A percentile compares a stretch with the other conserved stretches of the same genome.
Conservation (phyloP, 2,888 invertebrate species). For the Cetonia aurata region DNA sequence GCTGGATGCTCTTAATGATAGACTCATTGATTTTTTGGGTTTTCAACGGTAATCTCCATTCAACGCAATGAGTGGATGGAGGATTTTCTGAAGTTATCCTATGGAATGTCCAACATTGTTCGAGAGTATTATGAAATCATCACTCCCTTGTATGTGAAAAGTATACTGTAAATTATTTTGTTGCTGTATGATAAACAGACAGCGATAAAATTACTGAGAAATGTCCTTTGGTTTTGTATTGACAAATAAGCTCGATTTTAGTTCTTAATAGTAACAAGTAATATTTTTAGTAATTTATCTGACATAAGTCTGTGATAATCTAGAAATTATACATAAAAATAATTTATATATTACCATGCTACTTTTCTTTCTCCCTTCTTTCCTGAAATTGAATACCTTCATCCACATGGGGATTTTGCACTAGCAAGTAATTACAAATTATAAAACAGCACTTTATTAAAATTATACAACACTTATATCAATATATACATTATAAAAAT, state of each 20-base stretch:
- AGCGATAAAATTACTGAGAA: slow-evolving; percentile 27
- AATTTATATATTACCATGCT: slow-evolving; percentile 44
- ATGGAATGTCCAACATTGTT: slow-evolving; percentile 21
- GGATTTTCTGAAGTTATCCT: slow-evolving; percentile 1
- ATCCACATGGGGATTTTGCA: not conserved
- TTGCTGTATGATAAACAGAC: slow-evolving; percentile 4
- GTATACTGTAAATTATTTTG: slow-evolving; percentile 20
- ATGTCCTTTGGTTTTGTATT: slow-evolving; percentile 16
- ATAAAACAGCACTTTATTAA: slow-evolving; percentile 36
- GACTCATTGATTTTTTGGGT: slow-evolving; percentile 81
- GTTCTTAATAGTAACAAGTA: slow-evolving; percentile 42
- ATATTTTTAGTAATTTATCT: slow-evolving; percentile 59
- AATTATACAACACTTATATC: slow-evolving; percentile 37
- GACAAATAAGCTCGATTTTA: slow-evolving; percentile 21
- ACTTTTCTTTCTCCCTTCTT: not conserved
- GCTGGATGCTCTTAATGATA: slow-evolving; percentile 76
- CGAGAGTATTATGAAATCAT: slow-evolving; percentile 27
- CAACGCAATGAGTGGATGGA: not conserved
- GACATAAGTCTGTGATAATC: slow-evolving; percentile 64
- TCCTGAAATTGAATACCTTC: not conserved
- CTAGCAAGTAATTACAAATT: not conserved
- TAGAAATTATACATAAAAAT: slow-evolving; percentile 57
- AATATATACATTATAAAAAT: slow-evolving; percentile 32
- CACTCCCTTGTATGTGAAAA: slow-evolving; percentile 13
- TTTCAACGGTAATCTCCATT: slow-evolving; percentile 69